Evolutionary conservation across 2,888 invertebrate genomes (phyloP).

Genomic region (Aquatica leii): DNA sequence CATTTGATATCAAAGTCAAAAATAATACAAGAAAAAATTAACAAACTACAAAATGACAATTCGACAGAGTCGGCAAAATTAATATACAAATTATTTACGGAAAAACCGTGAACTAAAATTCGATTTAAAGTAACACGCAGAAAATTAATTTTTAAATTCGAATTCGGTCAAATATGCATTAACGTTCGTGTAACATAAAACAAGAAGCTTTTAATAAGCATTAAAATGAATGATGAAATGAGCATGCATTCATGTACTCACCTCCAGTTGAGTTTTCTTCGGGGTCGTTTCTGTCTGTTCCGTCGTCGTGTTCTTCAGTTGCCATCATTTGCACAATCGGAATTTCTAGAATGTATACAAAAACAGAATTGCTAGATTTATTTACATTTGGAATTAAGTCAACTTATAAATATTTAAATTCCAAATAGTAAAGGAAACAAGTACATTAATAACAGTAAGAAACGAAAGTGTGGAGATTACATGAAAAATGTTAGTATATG

Average conservation of each 20-base stretch:
- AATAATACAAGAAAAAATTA: too few species aligned
- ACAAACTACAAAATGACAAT: too few species aligned
- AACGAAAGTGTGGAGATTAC: background rate
- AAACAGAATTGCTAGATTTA: constrained; percentile 10
- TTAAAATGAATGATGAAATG: constrained; percentile 2
- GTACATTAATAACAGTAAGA: too few species aligned
- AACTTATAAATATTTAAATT: background rate
- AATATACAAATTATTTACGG: too few species aligned
- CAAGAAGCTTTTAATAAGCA: too few species aligned
- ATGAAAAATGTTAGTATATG: background rate
- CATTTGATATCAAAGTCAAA: too few species aligned
- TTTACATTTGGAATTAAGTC: background rate
- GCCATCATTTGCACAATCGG: constrained; percentile 76
- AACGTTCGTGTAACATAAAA: too few species aligned
- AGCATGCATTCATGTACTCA: constrained; percentile 68
- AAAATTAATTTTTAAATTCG: too few species aligned
- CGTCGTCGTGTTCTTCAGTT: constrained; percentile 68
- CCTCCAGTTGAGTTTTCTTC: constrained; percentile 73
- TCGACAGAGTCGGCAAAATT: too few species aligned
- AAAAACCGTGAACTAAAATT: too few species aligned
- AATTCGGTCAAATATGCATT: too few species aligned
- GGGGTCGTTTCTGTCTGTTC: constrained; percentile 69
- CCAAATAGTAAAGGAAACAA: background rate
- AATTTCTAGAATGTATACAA: constrained; percentile 67
- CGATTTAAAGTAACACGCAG: too few species aligned